phyloP scores from a whole-genome alignment of 2,797 vertebrate genomes.

The Sebastes variabilis region DNA sequence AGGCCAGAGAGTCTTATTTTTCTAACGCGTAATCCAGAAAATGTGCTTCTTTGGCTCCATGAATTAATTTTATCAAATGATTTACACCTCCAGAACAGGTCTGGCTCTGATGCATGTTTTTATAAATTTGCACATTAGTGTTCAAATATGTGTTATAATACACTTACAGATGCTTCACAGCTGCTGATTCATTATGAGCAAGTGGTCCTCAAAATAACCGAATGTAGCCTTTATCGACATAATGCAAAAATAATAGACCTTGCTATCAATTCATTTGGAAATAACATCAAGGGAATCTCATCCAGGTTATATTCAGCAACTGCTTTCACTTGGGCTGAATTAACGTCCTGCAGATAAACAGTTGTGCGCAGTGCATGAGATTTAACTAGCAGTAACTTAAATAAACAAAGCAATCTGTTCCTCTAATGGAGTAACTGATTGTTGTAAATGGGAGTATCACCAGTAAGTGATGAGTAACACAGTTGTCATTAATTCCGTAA shows the following conservation, averaged over 20 bases:
- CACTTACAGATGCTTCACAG: not conserved
- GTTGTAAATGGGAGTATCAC: not conserved
- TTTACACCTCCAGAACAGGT: not conserved
- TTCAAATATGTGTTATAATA: not conserved
- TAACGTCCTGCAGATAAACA: not conserved
- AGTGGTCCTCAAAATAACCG: not conserved
- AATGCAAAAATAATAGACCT: constrained; percentile 3
- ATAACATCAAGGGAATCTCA: constrained; percentile 2
- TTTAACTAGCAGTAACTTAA: not conserved
- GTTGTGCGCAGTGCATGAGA: not conserved
- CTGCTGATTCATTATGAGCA: not conserved
- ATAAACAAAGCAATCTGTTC: not conserved
- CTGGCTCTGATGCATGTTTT: not conserved
- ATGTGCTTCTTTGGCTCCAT: too few species aligned
- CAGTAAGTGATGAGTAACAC: constrained; percentile 18
- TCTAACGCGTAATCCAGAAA: too few species aligned
- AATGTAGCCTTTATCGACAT: not conserved
- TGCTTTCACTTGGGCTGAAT: not conserved
- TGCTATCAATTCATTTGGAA: constrained; percentile 1
- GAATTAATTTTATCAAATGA: not conserved
- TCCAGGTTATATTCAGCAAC: not conserved
- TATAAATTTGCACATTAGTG: not conserved
- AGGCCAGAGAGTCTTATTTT: not conserved
- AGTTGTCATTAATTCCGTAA: constrained; percentile 5
- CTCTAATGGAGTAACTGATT: not conserved